A percentile compares a stretch with the other conserved stretches of the same genome.
Evolutionary conservation across 2,113 vertebrate genomes (phyloP).

Genomic region (Daphoenositta chrysoptera): DNA sequence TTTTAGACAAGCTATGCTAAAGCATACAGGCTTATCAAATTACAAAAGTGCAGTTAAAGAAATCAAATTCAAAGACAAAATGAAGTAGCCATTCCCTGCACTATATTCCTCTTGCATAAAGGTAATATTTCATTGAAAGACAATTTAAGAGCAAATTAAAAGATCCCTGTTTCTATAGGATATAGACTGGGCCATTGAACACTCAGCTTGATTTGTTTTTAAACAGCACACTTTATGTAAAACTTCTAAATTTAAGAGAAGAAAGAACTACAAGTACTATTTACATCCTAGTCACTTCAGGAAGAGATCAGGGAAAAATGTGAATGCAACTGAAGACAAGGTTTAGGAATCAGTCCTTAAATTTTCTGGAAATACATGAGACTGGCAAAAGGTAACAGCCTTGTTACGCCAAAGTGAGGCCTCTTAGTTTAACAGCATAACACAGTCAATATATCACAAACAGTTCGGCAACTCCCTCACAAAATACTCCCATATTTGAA

Average conservation of each 20-base stretch:
- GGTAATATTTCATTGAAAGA: background rate
- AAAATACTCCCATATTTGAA: background rate
- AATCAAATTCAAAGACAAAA: background rate
- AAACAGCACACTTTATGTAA: background rate
- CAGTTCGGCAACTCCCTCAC: background rate
- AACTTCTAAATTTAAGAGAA: background rate
- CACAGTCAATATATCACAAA: background rate
- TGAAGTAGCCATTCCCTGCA: background rate
- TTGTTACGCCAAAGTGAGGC: background rate
- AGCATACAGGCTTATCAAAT: background rate
- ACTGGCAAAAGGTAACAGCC: background rate
- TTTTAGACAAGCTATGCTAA: background rate
- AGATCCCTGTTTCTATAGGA: background rate
- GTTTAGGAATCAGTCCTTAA: background rate
- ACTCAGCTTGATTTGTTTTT: background rate
- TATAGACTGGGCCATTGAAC: background rate
- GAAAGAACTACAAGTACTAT: background rate
- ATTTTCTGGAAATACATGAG: background rate
- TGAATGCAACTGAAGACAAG: rapidly evolving
- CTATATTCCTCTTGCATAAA: background rate
- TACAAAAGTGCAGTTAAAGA: background rate
- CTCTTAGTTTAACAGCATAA: background rate
- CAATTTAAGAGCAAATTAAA: background rate
- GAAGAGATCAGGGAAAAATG: background rate
- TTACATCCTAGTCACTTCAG: background rate